Evolutionary conservation across 1,140 invertebrate species (phyloP), one percentile per base, ranked within the genome.

Genomic region (Gryon sp.): DNA sequence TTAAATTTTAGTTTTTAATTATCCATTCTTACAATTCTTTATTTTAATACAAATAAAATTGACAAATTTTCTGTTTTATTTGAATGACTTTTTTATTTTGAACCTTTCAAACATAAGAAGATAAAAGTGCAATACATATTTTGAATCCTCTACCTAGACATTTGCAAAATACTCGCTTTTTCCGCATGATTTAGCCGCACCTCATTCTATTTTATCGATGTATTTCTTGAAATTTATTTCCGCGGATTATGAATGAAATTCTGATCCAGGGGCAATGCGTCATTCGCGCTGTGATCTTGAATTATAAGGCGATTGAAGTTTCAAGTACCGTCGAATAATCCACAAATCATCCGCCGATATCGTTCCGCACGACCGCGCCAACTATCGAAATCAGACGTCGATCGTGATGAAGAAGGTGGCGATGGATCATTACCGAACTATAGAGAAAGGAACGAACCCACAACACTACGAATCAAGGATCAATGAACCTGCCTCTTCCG

Each of bases 401-500:
- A 72, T 70, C 74, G 36, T 57, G 52, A 65, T 43, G 59, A 22
- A 40, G 32, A 65, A 70, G 74, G 74, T 72, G 75, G 45, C 60
- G 62, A 77, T 55, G 68, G 68, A 68, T 77, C 66, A 66, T 77
- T 77, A 70, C 60, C 38, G 20, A 30, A 68, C 62, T 48, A 53
- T 48, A 11, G 48, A 72, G 66, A 77, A 68, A 68, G 66, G 68
- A 48, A 28, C 15, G 12, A 65, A 20, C 60, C 40, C 34, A 48
- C 43, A 55, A 53, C 50, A 4, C 7, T 53, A 24, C 9, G 50
- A 18, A 41, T 18, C 24, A 63, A 76, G 45, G 73, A 76, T 69
- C 63, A 76, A 76, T 59, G 73, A 76, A 76, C 73, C 41, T 38
- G 50, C 38, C n/a, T 48, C 63, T 76, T 85, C 79, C 83, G 68